Evolutionary conservation across 2,797 vertebrate species (phyloP).

Genomic region (Malurus leucopterus): DNA sequence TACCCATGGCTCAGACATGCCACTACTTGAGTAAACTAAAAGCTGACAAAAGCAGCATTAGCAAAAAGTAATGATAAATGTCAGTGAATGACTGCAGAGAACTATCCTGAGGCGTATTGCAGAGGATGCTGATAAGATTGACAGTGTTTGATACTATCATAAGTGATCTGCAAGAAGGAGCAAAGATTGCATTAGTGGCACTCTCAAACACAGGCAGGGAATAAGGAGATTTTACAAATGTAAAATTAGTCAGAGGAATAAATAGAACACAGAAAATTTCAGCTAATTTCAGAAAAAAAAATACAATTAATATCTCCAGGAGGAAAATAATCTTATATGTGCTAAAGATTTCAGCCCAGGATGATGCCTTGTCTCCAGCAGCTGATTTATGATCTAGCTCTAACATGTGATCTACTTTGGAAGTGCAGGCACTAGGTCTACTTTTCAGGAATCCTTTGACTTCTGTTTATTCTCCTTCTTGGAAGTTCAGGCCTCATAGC

Average conservation of each 20-base stretch:
- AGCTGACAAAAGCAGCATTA: not conserved
- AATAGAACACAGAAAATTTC: not conserved
- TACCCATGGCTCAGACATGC: not conserved
- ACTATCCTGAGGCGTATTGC: not conserved
- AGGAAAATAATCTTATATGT: not conserved
- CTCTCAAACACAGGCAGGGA: not conserved
- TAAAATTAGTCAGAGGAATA: not conserved
- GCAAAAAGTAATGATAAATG: not conserved
- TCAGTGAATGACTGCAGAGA: not conserved
- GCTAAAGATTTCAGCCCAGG: not conserved
- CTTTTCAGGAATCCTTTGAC: not conserved
- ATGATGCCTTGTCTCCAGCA: not conserved
- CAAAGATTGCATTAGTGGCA: not conserved
- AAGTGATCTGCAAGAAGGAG: not conserved
- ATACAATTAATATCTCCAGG: not conserved
- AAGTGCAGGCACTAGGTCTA: not conserved
- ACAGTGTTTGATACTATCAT: not conserved
- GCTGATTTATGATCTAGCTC: not conserved
- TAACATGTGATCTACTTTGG: not conserved
- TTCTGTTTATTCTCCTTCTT: not conserved
- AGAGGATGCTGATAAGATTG: not conserved
- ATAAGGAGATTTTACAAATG: not conserved
- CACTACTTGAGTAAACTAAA: not conserved
- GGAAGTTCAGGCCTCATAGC: not conserved
- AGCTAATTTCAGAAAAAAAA: not conserved